Base-by-base conservation (phyloP, 2,797 vertebrate species). In the Eutrigla gurnardus region DNA sequence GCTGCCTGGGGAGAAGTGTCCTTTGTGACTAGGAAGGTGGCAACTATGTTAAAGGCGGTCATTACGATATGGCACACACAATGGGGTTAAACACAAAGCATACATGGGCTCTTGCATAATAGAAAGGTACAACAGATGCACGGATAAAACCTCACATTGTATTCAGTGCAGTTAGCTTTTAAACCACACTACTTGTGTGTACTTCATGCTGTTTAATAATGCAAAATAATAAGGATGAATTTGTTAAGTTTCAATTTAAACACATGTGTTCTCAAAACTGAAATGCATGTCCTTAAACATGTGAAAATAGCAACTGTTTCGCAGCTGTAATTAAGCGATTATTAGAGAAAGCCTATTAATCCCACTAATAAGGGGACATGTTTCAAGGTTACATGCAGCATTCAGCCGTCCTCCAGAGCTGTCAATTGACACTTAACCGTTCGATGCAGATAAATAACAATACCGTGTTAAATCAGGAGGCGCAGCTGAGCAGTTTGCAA, bases 1-100 rank as follows among this genome's bases (percentile, higher is more conserved):
- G 82, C 84, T 84, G 92, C 93, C 93, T 79, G 85, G 91, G 90
- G 91, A 93, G 85, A 81, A 89, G 81, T 86, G 92, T 93, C 90
- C 88, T 92, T 89, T 90, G 81, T 81, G 89, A 91, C 88, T 73
- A 52, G 69, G 81, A 88, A 88, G 91, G 89, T 90, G 92, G 85
- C 57, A 69, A 83, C 86, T 77, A 78, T 80, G 90, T 90, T 90
- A 85, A 88, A 86, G 79, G 85, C 80, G 80, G 86, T 85, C 89
- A 94, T 91, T 91, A 91, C 47, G 72, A 91, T 83, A 81, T 53
- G 50, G 67, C 83, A 71, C 89, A 87, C 85, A 89, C 83, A 76
- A 37, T n/a, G 69, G 83, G 91, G 90, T 92, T 92, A 91, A 91
- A 91, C 80, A 78, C 70, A 13, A 84, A 82, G 85, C 88, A 80